A percentile compares a stretch with the other conserved stretches of the same genome.
These are phyloP conservation scores for Helicorthomorpha holstii DNA, from an alignment of 1,140 invertebrate species.

Conservation along the genomic window DNA sequence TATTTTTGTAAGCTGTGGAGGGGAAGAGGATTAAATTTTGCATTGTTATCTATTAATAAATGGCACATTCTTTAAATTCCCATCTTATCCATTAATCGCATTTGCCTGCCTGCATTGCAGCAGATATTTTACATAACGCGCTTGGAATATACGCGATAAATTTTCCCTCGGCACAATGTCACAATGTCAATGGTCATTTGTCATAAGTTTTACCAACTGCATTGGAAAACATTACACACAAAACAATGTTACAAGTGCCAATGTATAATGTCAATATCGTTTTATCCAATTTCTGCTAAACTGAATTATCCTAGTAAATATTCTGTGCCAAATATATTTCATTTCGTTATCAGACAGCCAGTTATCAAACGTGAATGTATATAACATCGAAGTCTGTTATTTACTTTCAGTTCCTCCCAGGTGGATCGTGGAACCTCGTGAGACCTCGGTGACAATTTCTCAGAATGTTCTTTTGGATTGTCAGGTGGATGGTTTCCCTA, in stretches of 20 bases:
- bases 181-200: too few species aligned
- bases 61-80: too few species aligned
- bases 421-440: conserved; percentile 75
- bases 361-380: neutral
- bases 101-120: too few species aligned
- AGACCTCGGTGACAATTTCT: conserved; percentile 66
- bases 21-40: too few species aligned
- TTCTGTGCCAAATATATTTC: neutral
- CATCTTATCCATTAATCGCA: too few species aligned
- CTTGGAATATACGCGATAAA: too few species aligned
- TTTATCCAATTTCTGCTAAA: neutral
- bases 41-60: too few species aligned
- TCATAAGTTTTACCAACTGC: too few species aligned
- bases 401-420: conserved; percentile 60
- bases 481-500: conserved; percentile 76
- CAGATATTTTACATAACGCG: too few species aligned
- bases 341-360: neutral
- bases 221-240: neutral
- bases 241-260: neutral
- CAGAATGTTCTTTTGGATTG: conserved; percentile 73
- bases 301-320: neutral
- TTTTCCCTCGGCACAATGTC: too few species aligned
- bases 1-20: too few species aligned
- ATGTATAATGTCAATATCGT: neutral
- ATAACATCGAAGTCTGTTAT: neutral